These are phyloP conservation scores for Stigmatopora nigra DNA, from an alignment of 2,113 vertebrate genomes.

Conservation along the genomic window DNA sequence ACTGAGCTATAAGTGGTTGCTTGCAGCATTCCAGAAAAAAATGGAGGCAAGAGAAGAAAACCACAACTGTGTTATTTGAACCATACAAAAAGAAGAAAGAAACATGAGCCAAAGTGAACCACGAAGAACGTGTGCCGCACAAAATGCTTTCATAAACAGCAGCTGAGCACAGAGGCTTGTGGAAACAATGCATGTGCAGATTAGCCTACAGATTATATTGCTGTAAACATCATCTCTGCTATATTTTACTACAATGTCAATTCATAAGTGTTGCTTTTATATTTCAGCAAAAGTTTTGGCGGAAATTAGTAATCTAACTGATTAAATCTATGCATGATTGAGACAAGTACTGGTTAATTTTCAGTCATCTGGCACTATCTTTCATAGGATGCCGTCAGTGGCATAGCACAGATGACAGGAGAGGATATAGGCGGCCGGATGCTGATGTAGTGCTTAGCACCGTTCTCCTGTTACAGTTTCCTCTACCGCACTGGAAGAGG, in stretches of 20 bases:
- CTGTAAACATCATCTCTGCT: slow-evolving; percentile 14
- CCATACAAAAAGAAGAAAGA: background rate
- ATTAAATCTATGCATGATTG: slow-evolving; percentile 5
- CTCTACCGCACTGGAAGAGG: slow-evolving; percentile 30
- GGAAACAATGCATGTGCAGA: slow-evolving; percentile 32
- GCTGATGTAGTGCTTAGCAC: slow-evolving; percentile 34
- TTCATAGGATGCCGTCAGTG: slow-evolving; percentile 19
- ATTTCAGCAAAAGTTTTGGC: slow-evolving; percentile 17
- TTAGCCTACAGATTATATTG: slow-evolving; percentile 21
- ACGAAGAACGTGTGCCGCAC: background rate
- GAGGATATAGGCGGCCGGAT: slow-evolving; percentile 43
- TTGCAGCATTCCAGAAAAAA: slow-evolving; percentile 16
- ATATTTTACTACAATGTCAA: background rate
- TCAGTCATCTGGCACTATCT: slow-evolving; percentile 24
- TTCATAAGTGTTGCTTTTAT: background rate
- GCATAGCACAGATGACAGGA: slow-evolving; percentile 43
- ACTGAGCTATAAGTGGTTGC: slow-evolving; percentile 6
- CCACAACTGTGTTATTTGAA: background rate
- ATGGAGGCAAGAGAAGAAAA: slow-evolving; percentile 5
- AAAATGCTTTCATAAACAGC: slow-evolving; percentile 20
- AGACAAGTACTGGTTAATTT: slow-evolving; percentile 2
- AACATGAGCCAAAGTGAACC: background rate
- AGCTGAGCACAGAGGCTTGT: slow-evolving; percentile 16
- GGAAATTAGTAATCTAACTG: background rate
- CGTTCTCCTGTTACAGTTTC: slow-evolving; percentile 52